Percentiles rank a stretch among this genome's conserved stretches.
Conservation (phyloP, 2,797 vertebrate genomes). For the Distichodus sexfasciatus region DNA sequence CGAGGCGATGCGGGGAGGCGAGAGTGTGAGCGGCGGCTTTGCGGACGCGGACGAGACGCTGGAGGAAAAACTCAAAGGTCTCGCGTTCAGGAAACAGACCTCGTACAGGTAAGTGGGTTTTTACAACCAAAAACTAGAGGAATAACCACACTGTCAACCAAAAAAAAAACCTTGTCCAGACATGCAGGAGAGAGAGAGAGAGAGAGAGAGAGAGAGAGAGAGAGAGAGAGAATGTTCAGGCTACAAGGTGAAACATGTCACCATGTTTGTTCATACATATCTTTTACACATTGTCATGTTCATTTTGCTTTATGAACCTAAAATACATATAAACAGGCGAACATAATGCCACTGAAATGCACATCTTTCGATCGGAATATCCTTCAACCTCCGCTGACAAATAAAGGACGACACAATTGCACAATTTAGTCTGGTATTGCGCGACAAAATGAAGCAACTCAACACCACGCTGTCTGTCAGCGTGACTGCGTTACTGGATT, state of each 20-base stretch:
- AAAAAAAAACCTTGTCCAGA: not conserved
- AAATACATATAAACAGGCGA: too few relatives aligned
- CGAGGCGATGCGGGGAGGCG: constrained; percentile 64
- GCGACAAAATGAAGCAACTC: too few relatives aligned
- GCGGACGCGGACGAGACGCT: constrained; percentile 83
- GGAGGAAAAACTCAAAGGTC: constrained; percentile 88
- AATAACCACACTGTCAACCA: too few relatives aligned
- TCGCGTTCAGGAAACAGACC: constrained; percentile 95
- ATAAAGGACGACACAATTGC: not conserved
- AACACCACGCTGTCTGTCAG: not conserved
- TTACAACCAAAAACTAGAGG: not conserved
- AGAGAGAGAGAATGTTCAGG: not conserved
- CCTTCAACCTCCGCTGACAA: too few relatives aligned
- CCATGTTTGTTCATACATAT: not conserved
- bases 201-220: not conserved
- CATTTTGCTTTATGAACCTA: not conserved
- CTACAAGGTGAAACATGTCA: not conserved
- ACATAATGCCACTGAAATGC: too few relatives aligned
- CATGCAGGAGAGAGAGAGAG: not conserved
- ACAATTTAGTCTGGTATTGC: not conserved
- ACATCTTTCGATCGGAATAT: too few relatives aligned
- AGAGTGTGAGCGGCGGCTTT: constrained; percentile 65
- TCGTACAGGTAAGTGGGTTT: constrained; percentile 86
- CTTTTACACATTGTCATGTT: not conserved
- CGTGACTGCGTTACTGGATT: not conserved